These are phyloP conservation scores for Oasisia sp. DNA, from an alignment of 2,888 invertebrate species.

Conservation along the genomic window DNA sequence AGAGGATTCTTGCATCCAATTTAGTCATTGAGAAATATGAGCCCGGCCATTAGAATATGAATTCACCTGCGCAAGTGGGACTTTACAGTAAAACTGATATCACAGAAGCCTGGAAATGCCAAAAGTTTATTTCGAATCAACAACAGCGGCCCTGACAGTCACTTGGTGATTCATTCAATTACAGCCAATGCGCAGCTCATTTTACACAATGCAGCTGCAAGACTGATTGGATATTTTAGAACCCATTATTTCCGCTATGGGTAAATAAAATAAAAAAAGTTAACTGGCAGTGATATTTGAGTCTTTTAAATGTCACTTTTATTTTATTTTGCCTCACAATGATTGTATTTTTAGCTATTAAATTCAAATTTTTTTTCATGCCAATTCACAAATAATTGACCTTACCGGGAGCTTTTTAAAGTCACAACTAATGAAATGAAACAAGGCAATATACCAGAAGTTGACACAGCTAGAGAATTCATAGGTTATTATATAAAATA, in stretches of 20 bases:
- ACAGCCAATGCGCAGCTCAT: neutral
- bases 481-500: neutral
- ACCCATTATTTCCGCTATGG: neutral
- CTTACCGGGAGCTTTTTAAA: too few species aligned
- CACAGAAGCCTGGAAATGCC: neutral
- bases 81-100: neutral
- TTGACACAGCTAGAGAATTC: too few species aligned
- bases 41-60: neutral
- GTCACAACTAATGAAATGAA: too few species aligned
- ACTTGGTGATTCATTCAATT: neutral
- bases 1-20: neutral
- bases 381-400: neutral
- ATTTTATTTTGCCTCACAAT: neutral
- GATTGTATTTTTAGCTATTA: neutral
- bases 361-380: neutral
- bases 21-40: neutral
- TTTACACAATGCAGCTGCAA: conserved; percentile 9
- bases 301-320: neutral
- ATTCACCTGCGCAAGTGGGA: neutral
- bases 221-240: neutral
- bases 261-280: neutral
- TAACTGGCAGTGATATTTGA: neutral
- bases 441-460: too few species aligned
- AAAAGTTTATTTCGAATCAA: neutral
- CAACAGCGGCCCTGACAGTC: neutral